phyloP scores from a whole-genome alignment of 2,113 vertebrate genomes.

The Cryptoleucopteryx plumbea region DNA sequence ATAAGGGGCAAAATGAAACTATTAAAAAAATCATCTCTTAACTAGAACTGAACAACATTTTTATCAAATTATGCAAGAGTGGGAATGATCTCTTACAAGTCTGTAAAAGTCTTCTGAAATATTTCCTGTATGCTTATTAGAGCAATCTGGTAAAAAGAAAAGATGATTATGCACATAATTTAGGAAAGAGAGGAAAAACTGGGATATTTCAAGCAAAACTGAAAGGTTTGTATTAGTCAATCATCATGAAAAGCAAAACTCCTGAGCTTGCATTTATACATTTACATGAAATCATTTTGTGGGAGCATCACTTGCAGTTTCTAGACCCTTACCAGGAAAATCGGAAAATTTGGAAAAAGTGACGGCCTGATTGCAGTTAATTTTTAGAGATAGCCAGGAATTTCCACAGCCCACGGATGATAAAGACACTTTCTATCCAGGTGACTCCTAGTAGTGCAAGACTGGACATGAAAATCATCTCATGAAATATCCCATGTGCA shows the following conservation, averaged over 20 bases:
- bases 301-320: not conserved
- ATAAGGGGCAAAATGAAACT: not conserved
- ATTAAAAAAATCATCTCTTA: not conserved
- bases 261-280: not conserved
- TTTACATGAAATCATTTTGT: not conserved
- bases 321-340: not conserved
- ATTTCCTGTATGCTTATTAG: not conserved
- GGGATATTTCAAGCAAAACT: not conserved
- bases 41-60: not conserved
- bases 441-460: not conserved
- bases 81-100: not conserved
- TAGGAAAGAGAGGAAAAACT: not conserved
- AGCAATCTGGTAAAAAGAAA: not conserved
- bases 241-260: not conserved
- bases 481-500: rapidly evolving
- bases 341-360: not conserved
- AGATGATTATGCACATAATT: not conserved
- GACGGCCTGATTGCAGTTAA: not conserved
- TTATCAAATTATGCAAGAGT: not conserved
- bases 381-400: not conserved
- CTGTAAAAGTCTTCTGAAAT: not conserved
- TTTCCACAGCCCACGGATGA: not conserved
- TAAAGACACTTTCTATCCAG: not conserved
- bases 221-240: not conserved
- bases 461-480: not conserved